Base-by-base conservation (phyloP, 2,888 invertebrate species). In the Linyphia triangularis region DNA sequence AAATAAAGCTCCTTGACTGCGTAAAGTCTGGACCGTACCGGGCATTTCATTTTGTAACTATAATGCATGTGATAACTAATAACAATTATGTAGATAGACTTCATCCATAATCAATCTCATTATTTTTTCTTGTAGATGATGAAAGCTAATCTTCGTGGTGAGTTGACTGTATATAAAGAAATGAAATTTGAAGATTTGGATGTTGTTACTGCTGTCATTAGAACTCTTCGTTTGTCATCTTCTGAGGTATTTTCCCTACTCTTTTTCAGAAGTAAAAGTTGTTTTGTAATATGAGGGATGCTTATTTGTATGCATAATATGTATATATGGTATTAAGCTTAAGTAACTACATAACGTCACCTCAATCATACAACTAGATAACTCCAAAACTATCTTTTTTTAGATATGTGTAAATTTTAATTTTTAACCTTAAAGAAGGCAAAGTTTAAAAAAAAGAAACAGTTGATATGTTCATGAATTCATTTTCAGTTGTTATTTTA, bases 91-190 rank as follows among this genome's bases (percentile, higher is more conserved):
- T 28, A 67, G 16, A 37, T 40, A 22, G 9, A 57, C 9, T 72
- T 51, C 10, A 65, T 24, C 9, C 0, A 22, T 24, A 30, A 19
- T 6, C 4, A 33, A 33, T 33, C 9, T 43, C 13, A 65, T 26
- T 24, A 7, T 19, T 51, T 24, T 72, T 65, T 19, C n/a, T 70
- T 69, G 59, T 92, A 96, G 95, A 95, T 96, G 95, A 95, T 97
- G 94, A 94, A 94, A 90, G 94, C 94, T 0, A 96, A 96, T 92
- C 93, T 97, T 40, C 94, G 97, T 70, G 97, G 97, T 0, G 97
- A 97, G 92, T 92, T 97, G 91, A 96, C 96, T 0, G 92, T 93
- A 0, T 83, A 90, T 33, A 89, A 90, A 19, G 90, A 91, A 43
- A 84, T 88, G 30, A 90, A 89, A 70, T 78, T 90, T 67, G 91